Evolutionary conservation across 2,797 vertebrate species (phyloP).

Genomic region (Taeniopygia guttata): DNA sequence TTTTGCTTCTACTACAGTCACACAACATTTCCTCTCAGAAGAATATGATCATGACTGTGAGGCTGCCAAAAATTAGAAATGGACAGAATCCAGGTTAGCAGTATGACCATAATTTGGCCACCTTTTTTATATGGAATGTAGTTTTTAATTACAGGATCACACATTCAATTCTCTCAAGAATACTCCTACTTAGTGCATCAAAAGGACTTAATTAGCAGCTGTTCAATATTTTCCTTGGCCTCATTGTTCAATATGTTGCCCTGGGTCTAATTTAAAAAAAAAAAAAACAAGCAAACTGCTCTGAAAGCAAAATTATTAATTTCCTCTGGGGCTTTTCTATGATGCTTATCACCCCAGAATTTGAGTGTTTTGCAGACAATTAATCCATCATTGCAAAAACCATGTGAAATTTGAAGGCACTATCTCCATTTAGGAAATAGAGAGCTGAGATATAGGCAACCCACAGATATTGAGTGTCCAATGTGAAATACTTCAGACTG

Average conservation of each 20-base stretch:
- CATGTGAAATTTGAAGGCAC: neutral
- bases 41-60: neutral
- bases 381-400: neutral
- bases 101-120: neutral
- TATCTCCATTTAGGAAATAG: neutral
- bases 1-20: neutral
- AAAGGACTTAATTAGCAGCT: conserved; percentile 37
- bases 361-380: neutral
- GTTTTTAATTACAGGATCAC: conserved; percentile 38
- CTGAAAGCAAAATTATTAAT: conserved; percentile 22
- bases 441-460: neutral
- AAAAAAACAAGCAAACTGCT: too few relatives aligned
- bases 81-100: neutral
- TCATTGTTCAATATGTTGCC: conserved; percentile 1
- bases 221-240: conserved; percentile 4
- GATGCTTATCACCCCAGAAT: neutral
- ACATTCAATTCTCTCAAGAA: neutral
- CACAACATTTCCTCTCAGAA: neutral
- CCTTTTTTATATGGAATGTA: neutral
- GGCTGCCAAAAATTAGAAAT: conserved; percentile 4
- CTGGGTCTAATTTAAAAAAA: neutral
- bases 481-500: neutral
- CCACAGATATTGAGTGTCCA: neutral
- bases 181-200: neutral
- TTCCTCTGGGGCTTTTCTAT: neutral